Evolutionary conservation across 2,797 vertebrate genomes (phyloP).

Genomic region (Alca torda): DNA sequence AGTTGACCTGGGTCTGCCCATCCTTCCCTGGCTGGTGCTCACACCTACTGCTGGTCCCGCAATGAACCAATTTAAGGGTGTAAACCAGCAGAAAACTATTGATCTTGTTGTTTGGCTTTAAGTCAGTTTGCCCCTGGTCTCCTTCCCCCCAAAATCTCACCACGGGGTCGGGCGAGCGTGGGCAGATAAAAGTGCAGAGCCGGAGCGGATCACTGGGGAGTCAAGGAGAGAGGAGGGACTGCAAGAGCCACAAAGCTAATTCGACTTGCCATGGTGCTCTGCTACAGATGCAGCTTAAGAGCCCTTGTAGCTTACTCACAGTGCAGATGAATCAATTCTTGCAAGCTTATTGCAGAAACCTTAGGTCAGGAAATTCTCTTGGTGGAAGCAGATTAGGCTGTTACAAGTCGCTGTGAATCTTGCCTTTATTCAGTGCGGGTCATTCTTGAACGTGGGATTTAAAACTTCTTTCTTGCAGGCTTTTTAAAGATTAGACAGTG

Average conservation of each 20-base stretch:
- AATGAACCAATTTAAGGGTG: not conserved
- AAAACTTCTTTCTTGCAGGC: not conserved
- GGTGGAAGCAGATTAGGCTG: not conserved
- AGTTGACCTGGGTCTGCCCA: not conserved
- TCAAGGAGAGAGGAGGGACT: not conserved
- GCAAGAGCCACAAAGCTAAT: not conserved
- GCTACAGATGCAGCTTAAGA: not conserved
- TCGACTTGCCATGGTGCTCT: not conserved
- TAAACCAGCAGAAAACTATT: not conserved
- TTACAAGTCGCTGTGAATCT: not conserved
- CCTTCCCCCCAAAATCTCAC: not conserved
- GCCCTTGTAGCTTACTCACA: not conserved
- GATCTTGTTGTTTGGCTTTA: not conserved
- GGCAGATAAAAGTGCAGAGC: not conserved
- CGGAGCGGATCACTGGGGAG: not conserved
- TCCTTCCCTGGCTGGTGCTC: not conserved
- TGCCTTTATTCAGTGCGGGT: not conserved
- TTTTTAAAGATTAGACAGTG: not conserved
- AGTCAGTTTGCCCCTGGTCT: not conserved
- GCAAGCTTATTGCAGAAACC: not conserved
- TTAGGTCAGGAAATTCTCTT: not conserved
- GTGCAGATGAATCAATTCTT: not conserved
- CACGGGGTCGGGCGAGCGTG: rapidly evolving
- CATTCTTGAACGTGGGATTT: not conserved
- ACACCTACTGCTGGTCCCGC: not conserved